These are phyloP conservation scores for Drosophila nr. medialis DNA, from an alignment of 2,888 invertebrate species.

Conservation along the genomic window DNA sequence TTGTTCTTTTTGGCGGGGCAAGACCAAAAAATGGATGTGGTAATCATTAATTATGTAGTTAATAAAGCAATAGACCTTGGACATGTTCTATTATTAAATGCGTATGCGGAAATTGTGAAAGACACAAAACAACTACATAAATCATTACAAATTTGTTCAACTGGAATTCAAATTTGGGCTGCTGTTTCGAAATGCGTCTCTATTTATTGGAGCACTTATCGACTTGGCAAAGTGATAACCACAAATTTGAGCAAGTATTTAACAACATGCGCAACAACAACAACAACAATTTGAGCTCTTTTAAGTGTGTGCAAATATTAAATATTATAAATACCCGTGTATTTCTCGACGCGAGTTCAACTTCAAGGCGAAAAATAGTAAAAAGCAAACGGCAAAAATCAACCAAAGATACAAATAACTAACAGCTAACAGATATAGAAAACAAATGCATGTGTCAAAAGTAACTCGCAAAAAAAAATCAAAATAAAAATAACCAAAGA, in stretches of 20 bases:
- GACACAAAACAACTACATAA: background rate
- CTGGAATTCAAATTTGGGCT: background rate
- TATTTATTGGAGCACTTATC: background rate
- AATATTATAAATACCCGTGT: conserved; percentile 17
- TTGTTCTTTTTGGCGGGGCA: conserved; percentile 12
- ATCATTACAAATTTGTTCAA: background rate
- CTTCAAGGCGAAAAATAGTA: conserved; percentile 45
- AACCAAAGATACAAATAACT: conserved; percentile 9
- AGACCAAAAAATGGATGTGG: conserved; percentile 11
- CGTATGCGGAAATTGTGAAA: background rate
- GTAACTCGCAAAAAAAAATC: conserved; percentile 40
- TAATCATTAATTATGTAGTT: conserved; percentile 30
- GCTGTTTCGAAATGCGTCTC: background rate
- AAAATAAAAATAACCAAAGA: conserved; percentile 1
- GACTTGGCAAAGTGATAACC: background rate
- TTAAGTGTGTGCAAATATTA: conserved; percentile 38
- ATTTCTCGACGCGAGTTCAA: conserved; percentile 19
- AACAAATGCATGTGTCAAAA: conserved; percentile 6
- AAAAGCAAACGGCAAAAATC: conserved; percentile 15
- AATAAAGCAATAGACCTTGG: conserved; percentile 19
- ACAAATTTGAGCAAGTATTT: background rate
- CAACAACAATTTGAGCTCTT: background rate
- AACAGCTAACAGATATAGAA: conserved; percentile 13
- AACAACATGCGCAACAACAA: background rate
- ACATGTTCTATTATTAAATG: background rate